Percentiles rank a stretch among this genome's conserved stretches.
phyloP scores from a whole-genome alignment of 2,888 invertebrate genomes.

The Gandaritis pyraliata region DNA sequence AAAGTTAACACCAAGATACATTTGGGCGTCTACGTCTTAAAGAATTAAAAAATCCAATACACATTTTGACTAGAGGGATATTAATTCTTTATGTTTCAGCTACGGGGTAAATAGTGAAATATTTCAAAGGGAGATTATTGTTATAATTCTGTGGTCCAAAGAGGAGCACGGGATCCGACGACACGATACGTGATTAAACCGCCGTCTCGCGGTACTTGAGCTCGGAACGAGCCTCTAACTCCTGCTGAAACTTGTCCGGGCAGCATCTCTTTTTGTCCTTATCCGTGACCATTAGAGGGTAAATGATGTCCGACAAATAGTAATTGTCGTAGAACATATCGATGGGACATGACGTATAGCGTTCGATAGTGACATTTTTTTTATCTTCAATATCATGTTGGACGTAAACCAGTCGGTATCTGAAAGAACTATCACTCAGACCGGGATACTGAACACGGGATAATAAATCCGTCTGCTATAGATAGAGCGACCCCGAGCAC shows the following conservation, averaged over 20 bases:
- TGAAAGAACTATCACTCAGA: constrained; percentile 6
- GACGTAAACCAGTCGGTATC: constrained; percentile 1
- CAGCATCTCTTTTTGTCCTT: constrained; percentile 16
- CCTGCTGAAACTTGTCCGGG: background rate
- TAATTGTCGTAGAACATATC: background rate
- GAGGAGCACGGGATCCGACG: background rate
- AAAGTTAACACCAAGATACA: constrained; percentile 13
- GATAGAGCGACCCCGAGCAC: background rate
- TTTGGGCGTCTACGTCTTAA: constrained; percentile 9
- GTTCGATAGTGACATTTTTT: constrained; percentile 1
- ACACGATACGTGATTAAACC: background rate
- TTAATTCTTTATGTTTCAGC: constrained; percentile 10
- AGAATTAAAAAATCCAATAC: constrained; percentile 10
- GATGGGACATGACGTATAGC: background rate
- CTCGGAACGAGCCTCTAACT: background rate
- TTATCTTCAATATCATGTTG: constrained; percentile 8
- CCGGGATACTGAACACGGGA: background rate
- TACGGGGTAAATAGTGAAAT: background rate
- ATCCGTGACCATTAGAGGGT: constrained; percentile 9
- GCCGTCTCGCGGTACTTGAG: constrained; percentile 2
- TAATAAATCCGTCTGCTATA: constrained; percentile 3
- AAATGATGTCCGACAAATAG: constrained; percentile 9
- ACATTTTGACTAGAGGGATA: constrained; percentile 18
- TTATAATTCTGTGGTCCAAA: background rate
- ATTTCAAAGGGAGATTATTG: constrained; percentile 14